phyloP scores from a whole-genome alignment of 1,140 invertebrate genomes.

The Zaprionus vittiger region DNA sequence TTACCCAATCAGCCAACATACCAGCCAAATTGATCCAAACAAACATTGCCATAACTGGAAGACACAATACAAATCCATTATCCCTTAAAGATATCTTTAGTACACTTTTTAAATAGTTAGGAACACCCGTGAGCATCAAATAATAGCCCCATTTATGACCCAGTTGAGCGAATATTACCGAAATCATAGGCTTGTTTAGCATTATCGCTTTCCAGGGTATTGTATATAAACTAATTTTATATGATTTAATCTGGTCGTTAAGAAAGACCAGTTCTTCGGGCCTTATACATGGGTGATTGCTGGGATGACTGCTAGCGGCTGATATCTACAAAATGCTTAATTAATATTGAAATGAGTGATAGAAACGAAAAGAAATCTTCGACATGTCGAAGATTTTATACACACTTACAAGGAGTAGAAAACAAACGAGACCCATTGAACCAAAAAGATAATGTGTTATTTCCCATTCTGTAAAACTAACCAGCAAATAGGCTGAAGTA shows the following conservation, averaged over 20 bases:
- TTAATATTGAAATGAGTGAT: not conserved
- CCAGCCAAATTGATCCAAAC: conserved; percentile 43
- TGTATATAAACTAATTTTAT: conserved; percentile 8
- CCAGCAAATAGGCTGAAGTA: conserved; percentile 88
- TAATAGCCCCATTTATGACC: conserved; percentile 94
- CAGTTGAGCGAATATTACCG: conserved; percentile 87
- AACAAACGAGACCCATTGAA: conserved; percentile 88
- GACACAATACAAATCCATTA: conserved; percentile 50
- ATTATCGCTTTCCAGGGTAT: conserved; percentile 87
- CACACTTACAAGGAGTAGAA: conserved; percentile 87
- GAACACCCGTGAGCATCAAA: conserved; percentile 93
- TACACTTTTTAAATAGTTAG: conserved; percentile 83
- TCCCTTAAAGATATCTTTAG: conserved; percentile 37
- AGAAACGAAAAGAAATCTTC: not conserved
- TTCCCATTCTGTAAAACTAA: conserved; percentile 87
- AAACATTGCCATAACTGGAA: conserved; percentile 67
- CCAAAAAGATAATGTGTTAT: conserved; percentile 93
- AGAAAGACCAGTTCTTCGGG: conserved; percentile 89
- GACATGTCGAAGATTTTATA: too few species aligned
- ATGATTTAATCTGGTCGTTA: conserved; percentile 56
- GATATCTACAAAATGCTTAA: conserved; percentile 50
- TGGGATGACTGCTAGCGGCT: conserved; percentile 86
- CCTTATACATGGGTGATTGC: conserved; percentile 89
- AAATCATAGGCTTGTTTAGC: conserved; percentile 87
- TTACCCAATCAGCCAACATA: conserved; percentile 47